A percentile compares a stretch with the other conserved stretches of the same genome.
phyloP scores from a whole-genome alignment of 1,140 invertebrate genomes.

The Zaprionus inermis region DNA sequence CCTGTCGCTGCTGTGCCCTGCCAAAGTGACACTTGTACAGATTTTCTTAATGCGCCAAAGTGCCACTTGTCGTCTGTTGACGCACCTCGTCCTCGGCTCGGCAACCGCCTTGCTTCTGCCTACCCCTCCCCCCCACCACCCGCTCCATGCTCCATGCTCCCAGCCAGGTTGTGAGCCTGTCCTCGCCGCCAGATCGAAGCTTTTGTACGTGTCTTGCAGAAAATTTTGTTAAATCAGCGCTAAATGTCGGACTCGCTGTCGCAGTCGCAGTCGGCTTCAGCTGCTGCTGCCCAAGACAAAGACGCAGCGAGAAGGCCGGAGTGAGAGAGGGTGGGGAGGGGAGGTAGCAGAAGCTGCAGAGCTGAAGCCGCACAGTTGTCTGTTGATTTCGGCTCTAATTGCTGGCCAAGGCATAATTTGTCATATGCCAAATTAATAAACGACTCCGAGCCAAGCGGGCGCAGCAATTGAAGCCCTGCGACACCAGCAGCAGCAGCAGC shows the following conservation, averaged over 20 bases:
- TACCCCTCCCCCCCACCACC: no score
- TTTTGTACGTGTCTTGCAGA: conserved; percentile 69
- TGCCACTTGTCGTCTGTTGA: conserved; percentile 82
- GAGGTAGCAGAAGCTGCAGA: conserved; percentile 10
- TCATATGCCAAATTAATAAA: conserved; percentile 82
- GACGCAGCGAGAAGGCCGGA: neutral
- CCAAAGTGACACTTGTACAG: conserved; percentile 82
- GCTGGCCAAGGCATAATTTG: conserved; percentile 79
- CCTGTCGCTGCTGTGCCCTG: conserved; percentile 52
- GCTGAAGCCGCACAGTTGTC: conserved; percentile 53
- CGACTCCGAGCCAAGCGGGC: conserved; percentile 29
- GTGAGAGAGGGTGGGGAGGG: neutral
- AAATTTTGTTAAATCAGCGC: conserved; percentile 79
- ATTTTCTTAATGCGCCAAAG: conserved; percentile 82
- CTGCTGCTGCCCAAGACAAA: neutral
- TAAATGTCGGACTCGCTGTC: conserved; percentile 40
- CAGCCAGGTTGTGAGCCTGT: conserved; percentile 2
- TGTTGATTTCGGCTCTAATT: conserved; percentile 70
- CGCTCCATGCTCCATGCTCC: neutral
- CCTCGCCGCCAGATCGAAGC: conserved; percentile 57
- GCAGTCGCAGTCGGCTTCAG: conserved; percentile 13
- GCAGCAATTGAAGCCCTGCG: conserved; percentile 8
- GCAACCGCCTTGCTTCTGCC: neutral
- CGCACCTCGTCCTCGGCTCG: conserved; percentile 46
- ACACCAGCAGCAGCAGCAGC: conserved; percentile 1